Percentiles rank a stretch among this genome's conserved stretches.
Evolutionary conservation across 2,888 invertebrate species (phyloP).

Genomic region (Tricholauxania praeusta): DNA sequence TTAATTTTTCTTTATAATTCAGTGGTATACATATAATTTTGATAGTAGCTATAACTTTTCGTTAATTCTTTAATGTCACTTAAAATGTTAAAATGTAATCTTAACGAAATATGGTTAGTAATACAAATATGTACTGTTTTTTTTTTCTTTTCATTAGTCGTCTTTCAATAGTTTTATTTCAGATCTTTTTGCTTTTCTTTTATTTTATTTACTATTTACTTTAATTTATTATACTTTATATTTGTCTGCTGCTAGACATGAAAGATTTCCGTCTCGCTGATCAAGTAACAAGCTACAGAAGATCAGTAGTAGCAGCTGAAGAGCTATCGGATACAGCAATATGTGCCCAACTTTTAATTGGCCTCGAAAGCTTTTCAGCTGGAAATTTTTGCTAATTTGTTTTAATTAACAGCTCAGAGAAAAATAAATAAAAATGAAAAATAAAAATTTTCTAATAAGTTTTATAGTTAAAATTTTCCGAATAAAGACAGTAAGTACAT

Average conservation of each 20-base stretch:
- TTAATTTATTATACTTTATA: not conserved
- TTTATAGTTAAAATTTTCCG: not conserved
- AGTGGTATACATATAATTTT: not conserved
- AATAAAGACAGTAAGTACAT: too few species aligned
- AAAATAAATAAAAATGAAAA: constrained; percentile 10
- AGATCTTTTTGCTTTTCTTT: constrained; percentile 24
- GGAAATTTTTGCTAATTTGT: constrained; percentile 23
- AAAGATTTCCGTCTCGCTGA: constrained; percentile 25
- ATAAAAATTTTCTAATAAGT: constrained; percentile 32
- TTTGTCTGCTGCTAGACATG: constrained; percentile 1
- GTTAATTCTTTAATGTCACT: too few species aligned
- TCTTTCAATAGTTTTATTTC: too few species aligned
- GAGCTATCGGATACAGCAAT: not conserved
- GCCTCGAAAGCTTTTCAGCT: constrained; percentile 24
- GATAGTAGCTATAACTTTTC: not conserved
- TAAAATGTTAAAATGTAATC: too few species aligned
- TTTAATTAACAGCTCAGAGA: not conserved
- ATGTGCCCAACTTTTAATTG: constrained; percentile 20
- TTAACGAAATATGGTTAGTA: too few species aligned
- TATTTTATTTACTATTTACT: constrained; percentile 37
- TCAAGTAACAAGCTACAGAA: not conserved
- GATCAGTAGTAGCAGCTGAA: not conserved
- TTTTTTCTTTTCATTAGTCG: too few species aligned
- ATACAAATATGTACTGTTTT: too few species aligned
- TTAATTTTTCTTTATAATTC: too few species aligned